Percentiles rank a stretch among this genome's conserved stretches.
Conservation (phyloP, 2,113 vertebrate genomes). For the Nettapus auritus region DNA sequence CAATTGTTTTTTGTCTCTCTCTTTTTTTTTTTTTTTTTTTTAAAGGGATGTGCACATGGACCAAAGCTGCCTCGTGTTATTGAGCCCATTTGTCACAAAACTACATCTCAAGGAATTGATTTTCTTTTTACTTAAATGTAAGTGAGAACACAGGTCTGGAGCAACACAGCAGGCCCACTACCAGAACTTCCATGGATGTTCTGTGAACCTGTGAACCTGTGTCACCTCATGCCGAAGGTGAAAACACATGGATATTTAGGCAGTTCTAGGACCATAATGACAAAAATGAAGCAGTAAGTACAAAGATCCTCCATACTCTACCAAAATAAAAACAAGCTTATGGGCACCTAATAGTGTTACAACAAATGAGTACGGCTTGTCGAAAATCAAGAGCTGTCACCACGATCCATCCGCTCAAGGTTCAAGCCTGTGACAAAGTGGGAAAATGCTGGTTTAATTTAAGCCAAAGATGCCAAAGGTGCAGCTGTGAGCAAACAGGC, state of each 20-base stretch:
- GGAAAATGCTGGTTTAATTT: not conserved
- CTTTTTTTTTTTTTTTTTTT: not conserved
- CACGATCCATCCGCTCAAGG: not conserved
- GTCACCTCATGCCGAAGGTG: not conserved
- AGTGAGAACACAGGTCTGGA: not conserved
- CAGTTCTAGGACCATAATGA: not conserved
- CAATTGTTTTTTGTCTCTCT: too few relatives aligned
- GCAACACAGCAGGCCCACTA: not conserved
- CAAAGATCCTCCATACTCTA: not conserved
- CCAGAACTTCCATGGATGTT: not conserved
- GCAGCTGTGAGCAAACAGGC: not conserved
- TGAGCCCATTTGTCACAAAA: not conserved
- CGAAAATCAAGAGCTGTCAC: not conserved
- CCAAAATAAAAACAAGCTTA: not conserved
- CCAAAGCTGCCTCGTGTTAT: not conserved
- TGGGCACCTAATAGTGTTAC: not conserved
- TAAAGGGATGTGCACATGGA: not conserved
- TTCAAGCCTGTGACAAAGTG: not conserved
- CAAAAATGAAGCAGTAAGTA: not conserved
- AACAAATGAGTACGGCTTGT: not conserved
- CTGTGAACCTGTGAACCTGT: accelerated
- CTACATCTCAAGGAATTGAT: not conserved
- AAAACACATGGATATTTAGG: not conserved
- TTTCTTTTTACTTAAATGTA: not conserved
- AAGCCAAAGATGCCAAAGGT: not conserved